phyloP scores from a whole-genome alignment of 2,888 invertebrate species.

The Drosophila kuntzei region DNA sequence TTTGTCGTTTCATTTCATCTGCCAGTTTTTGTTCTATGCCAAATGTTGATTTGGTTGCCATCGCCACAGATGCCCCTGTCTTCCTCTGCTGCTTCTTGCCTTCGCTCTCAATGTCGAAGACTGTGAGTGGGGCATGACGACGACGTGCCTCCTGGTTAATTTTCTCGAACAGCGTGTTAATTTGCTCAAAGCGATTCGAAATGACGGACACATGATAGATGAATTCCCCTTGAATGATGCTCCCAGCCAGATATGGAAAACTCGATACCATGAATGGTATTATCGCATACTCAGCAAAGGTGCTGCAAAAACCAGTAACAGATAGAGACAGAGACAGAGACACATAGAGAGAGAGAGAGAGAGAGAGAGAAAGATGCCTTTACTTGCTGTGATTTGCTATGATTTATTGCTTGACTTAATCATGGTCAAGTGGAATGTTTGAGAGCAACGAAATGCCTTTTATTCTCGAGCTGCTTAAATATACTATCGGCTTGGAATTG shows the following conservation, averaged over 20 bases:
- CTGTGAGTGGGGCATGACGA: slow-evolving; percentile 73
- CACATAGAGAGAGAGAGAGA: neutral
- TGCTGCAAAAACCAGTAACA: slow-evolving; percentile 43
- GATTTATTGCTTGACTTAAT: slow-evolving; percentile 17
- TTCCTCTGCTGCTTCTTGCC: slow-evolving; percentile 61
- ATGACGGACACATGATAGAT: slow-evolving; percentile 83
- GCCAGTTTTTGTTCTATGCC: slow-evolving; percentile 55
- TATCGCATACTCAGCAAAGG: slow-evolving; percentile 71
- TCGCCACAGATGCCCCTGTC: slow-evolving; percentile 20
- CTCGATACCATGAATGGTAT: slow-evolving; percentile 77
- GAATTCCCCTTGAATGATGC: slow-evolving; percentile 83
- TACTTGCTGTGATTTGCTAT: slow-evolving; percentile 11
- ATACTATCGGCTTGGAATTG: too few relatives aligned
- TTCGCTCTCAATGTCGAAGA: slow-evolving; percentile 83
- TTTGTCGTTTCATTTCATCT: slow-evolving; percentile 60
- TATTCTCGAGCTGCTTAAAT: neutral
- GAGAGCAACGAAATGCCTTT: neutral
- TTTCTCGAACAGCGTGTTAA: slow-evolving; percentile 82
- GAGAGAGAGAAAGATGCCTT: neutral
- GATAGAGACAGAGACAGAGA: neutral
- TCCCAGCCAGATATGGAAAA: slow-evolving; percentile 82
- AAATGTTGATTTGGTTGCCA: slow-evolving; percentile 43
- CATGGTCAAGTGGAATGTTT: neutral
- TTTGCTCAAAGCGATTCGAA: slow-evolving; percentile 80
- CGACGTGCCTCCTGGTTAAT: slow-evolving; percentile 82